A percentile compares a stretch with the other conserved stretches of the same genome.
phyloP scores from a whole-genome alignment of 1,140 invertebrate species.

The Pogonomyrmex californicus region DNA sequence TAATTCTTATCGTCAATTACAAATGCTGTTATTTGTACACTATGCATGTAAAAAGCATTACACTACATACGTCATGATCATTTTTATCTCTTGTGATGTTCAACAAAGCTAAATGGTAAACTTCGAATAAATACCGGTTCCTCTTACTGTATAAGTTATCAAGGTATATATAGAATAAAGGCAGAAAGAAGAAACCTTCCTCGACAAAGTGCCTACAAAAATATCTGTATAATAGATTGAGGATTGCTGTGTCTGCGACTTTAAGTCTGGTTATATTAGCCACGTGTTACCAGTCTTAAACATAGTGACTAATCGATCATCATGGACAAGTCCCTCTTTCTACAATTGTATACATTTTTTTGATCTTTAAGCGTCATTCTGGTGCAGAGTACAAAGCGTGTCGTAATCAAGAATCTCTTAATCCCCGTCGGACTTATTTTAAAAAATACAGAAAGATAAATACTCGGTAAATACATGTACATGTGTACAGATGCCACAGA shows the following conservation, averaged over 20 bases:
- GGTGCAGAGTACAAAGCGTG: slow-evolving; percentile 45
- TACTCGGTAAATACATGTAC: slow-evolving; percentile 34
- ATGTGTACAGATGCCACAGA: slow-evolving; percentile 49
- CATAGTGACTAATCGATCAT: slow-evolving; percentile 78
- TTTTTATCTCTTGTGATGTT: slow-evolving; percentile 64
- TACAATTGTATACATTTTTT: slow-evolving; percentile 49
- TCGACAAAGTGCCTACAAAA: slow-evolving; percentile 83
- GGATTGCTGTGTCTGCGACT: slow-evolving; percentile 79
- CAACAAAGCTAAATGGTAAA: slow-evolving; percentile 77
- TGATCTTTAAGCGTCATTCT: slow-evolving; percentile 56
- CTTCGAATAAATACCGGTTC: slow-evolving; percentile 74
- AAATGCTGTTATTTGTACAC: slow-evolving; percentile 75
- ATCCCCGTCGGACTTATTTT: background rate
- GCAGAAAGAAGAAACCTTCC: slow-evolving; percentile 83
- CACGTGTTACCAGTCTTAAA: slow-evolving; percentile 76
- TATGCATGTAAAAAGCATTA: slow-evolving; percentile 82
- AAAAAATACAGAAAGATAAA: slow-evolving; percentile 57
- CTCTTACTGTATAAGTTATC: slow-evolving; percentile 70
- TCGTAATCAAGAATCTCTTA: slow-evolving; percentile 33
- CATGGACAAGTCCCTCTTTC: slow-evolving; percentile 59
- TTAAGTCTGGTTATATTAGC: slow-evolving; percentile 65
- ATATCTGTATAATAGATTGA: slow-evolving; percentile 82
- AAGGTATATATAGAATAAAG: slow-evolving; percentile 78
- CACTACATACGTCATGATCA: slow-evolving; percentile 80
- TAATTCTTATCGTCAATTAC: slow-evolving; percentile 73